Percentiles rank a stretch among this genome's conserved stretches.
These are phyloP conservation scores for Champsocephalus esox DNA, from an alignment of 2,797 vertebrate species.

Conservation along the genomic window DNA sequence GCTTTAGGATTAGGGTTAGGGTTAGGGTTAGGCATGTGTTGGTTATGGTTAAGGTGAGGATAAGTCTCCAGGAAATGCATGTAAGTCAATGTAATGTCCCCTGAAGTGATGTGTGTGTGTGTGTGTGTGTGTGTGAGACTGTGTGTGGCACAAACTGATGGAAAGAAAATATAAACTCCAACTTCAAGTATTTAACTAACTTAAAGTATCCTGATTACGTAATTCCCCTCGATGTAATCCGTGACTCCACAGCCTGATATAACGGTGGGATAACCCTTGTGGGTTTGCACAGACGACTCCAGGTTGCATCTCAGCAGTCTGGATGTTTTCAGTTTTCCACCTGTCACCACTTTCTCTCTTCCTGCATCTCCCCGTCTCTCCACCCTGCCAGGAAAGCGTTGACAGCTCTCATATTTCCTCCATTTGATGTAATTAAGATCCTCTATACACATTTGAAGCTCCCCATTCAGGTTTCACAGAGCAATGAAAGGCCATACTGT, in stretches of 20 bases:
- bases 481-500: constrained; percentile 32
- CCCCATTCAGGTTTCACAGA: constrained; percentile 55
- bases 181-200: neutral
- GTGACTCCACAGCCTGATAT: neutral
- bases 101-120: constrained; percentile 3
- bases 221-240: neutral
- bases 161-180: neutral
- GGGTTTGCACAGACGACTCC: neutral
- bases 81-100: no score
- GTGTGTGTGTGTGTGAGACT: constrained; percentile 19
- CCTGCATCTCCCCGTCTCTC: constrained; percentile 17
- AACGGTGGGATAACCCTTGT: neutral
- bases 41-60: no score
- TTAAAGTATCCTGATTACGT: neutral
- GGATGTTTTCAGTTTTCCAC: constrained; percentile 50
- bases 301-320: constrained; percentile 6
- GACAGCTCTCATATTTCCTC: constrained; percentile 69
- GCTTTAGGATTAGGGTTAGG: no score
- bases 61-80: no score
- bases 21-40: no score
- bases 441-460: constrained; percentile 45
- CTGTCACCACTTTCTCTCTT: constrained; percentile 33
- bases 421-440: constrained; percentile 62
- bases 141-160: constrained; percentile 11
- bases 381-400: constrained; percentile 60